Conservation (phyloP, 2,113 vertebrate species). For the Maccullochella peelii region DNA sequence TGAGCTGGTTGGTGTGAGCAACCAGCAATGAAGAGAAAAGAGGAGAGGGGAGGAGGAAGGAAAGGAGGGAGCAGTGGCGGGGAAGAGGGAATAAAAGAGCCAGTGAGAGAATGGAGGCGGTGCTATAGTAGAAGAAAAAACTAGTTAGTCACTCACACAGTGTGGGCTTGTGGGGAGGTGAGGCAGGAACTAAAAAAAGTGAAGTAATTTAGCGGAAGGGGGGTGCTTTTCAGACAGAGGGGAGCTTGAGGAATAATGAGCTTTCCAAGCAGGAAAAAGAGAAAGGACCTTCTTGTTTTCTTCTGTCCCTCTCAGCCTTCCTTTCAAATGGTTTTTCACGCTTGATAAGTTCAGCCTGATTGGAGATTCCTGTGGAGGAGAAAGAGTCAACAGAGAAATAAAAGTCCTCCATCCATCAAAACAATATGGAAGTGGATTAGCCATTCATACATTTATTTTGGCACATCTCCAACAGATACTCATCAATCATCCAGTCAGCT, state of each 20-base stretch:
- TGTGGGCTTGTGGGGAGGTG: slow-evolving; percentile 49
- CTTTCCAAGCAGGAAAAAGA: slow-evolving; percentile 66
- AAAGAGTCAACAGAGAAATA: slow-evolving; percentile 41
- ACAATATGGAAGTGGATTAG: slow-evolving; percentile 29
- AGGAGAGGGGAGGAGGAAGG: slow-evolving; percentile 56
- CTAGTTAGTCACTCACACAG: slow-evolving; percentile 41
- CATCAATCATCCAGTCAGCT: slow-evolving; percentile 7
- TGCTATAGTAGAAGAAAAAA: slow-evolving; percentile 49
- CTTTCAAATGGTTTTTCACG: slow-evolving; percentile 73
- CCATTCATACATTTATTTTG: slow-evolving; percentile 37
- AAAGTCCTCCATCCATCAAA: slow-evolving; percentile 45
- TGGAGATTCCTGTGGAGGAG: slow-evolving; percentile 52
- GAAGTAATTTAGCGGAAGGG: slow-evolving; percentile 58
- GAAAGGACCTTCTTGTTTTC: slow-evolving; percentile 77
- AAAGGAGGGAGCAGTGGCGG: slow-evolving; percentile 36
- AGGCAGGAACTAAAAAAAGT: slow-evolving; percentile 55
- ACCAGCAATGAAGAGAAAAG: slow-evolving; percentile 60
- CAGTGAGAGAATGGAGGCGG: slow-evolving; percentile 76
- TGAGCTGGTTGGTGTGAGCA: slow-evolving; percentile 53
- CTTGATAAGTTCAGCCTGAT: slow-evolving; percentile 63
- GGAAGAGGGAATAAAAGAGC: slow-evolving; percentile 60
- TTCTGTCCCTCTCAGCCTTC: slow-evolving; percentile 51
- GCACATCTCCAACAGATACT: slow-evolving; percentile 32
- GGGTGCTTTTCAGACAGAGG: slow-evolving; percentile 52
- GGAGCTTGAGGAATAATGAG: slow-evolving; percentile 72